Conservation (phyloP, 2,797 vertebrate genomes). For the Chrosomus eos region DNA sequence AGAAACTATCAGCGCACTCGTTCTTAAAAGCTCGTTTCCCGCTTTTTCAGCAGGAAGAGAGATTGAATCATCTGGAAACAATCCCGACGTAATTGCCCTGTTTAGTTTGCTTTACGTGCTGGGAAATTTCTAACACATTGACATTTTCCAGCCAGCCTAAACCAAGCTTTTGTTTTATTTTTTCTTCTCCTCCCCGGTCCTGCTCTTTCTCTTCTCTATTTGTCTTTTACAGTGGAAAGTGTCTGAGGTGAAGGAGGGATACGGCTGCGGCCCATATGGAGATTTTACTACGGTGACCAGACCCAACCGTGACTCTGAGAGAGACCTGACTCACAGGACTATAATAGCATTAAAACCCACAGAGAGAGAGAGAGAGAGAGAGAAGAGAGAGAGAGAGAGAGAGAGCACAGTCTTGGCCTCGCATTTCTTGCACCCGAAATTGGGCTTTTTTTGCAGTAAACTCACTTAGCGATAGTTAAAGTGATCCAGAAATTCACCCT, state of each 20-base stretch:
- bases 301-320: slow-evolving; percentile 32
- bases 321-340: slow-evolving; percentile 49
- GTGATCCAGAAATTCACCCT: slow-evolving; percentile 12
- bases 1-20: slow-evolving; percentile 53
- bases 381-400: slow-evolving; percentile 3
- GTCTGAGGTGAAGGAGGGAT: slow-evolving; percentile 55
- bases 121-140: slow-evolving; percentile 72
- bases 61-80: slow-evolving; percentile 73
- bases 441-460: slow-evolving; percentile 7
- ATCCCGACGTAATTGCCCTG: slow-evolving; percentile 70
- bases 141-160: slow-evolving; percentile 66
- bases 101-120: slow-evolving; percentile 71
- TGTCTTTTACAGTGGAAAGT: slow-evolving; percentile 63
- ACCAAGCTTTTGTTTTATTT: slow-evolving; percentile 48
- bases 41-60: slow-evolving; percentile 61
- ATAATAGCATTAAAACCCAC: slow-evolving; percentile 53
- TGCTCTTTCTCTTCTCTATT: slow-evolving; percentile 41
- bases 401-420: slow-evolving; percentile 30
- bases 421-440: background rate
- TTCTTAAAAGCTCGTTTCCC: slow-evolving; percentile 63
- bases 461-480: background rate
- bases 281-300: slow-evolving; percentile 42
- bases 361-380: slow-evolving; percentile 4
- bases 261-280: slow-evolving; percentile 34
- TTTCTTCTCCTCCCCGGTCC: background rate